Evolutionary conservation across 2,888 invertebrate species (phyloP).

Genomic region (Drosophila testacea): DNA sequence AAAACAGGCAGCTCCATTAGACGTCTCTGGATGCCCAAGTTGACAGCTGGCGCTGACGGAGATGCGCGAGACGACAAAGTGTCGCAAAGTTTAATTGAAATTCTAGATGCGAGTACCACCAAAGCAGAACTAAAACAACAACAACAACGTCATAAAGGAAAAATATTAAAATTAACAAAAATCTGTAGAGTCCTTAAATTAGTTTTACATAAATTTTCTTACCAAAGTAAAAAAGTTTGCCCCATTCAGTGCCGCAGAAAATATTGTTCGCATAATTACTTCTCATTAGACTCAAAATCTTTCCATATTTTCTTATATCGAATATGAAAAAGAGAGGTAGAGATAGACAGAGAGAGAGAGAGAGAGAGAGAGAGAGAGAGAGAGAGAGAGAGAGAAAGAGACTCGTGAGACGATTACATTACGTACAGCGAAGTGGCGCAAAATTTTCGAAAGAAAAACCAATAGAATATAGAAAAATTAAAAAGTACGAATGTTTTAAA

Average conservation of each 20-base stretch:
- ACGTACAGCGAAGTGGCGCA: no score
- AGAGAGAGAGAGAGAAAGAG: neutral
- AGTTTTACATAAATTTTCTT: slow-evolving; percentile 69
- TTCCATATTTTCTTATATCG: slow-evolving; percentile 8
- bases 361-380: neutral
- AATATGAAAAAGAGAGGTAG: neutral
- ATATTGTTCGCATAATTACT: slow-evolving; percentile 53
- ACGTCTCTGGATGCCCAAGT: slow-evolving; percentile 33
- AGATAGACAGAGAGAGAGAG: neutral
- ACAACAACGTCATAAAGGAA: slow-evolving; percentile 3
- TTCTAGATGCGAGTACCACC: slow-evolving; percentile 45
- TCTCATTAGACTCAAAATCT: slow-evolving; percentile 12
- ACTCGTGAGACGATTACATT: no score
- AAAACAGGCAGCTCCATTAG: slow-evolving; percentile 61
- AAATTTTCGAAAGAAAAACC: no score
- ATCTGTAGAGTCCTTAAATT: slow-evolving; percentile 58
- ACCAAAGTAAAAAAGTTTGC: slow-evolving; percentile 21
- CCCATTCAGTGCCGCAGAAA: slow-evolving; percentile 39
- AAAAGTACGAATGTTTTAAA: no score
- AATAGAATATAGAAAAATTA: no score
- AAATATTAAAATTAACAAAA: slow-evolving; percentile 3
- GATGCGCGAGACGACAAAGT: slow-evolving; percentile 63
- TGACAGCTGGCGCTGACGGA: slow-evolving; percentile 67
- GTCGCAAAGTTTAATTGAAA: slow-evolving; percentile 79
- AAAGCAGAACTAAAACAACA: slow-evolving; percentile 14